phyloP scores from a whole-genome alignment of 2,113 vertebrate species.

The Proteles cristata region DNA sequence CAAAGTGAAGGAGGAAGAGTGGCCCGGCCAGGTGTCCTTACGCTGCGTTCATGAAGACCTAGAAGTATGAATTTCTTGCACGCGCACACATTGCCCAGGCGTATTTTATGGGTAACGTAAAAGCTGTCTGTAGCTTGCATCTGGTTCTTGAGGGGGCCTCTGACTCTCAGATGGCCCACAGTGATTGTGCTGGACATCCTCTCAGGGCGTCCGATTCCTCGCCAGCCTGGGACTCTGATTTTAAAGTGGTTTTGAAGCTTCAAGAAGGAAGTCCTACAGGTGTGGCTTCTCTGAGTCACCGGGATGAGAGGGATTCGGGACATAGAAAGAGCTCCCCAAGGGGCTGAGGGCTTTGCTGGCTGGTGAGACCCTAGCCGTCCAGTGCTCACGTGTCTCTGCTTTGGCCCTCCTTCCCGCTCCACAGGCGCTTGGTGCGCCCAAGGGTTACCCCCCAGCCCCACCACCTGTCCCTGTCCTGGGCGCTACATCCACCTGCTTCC shows the following conservation, averaged over 20 bases:
- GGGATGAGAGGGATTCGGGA: not conserved
- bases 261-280: not conserved
- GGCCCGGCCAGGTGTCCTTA: not conserved
- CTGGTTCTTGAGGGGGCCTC: not conserved
- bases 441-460: not conserved
- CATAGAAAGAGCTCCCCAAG: not conserved
- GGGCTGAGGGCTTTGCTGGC: not conserved
- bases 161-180: not conserved
- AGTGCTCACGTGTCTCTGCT: not conserved
- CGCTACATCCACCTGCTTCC: not conserved
- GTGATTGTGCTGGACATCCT: not conserved
- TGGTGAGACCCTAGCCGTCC: not conserved
- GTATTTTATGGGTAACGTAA: not conserved
- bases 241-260: not conserved
- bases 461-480: not conserved
- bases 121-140: not conserved
- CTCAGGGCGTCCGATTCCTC: not conserved
- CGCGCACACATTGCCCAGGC: not conserved
- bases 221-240: not conserved
- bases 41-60: not conserved
- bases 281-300: not conserved
- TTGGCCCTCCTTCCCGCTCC: not conserved
- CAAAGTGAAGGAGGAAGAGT: not conserved
- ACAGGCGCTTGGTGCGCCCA: too few relatives aligned
- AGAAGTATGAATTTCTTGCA: not conserved